Conservation (phyloP, 2,113 vertebrate species). For the Oncorhynchus gorbuscha region DNA sequence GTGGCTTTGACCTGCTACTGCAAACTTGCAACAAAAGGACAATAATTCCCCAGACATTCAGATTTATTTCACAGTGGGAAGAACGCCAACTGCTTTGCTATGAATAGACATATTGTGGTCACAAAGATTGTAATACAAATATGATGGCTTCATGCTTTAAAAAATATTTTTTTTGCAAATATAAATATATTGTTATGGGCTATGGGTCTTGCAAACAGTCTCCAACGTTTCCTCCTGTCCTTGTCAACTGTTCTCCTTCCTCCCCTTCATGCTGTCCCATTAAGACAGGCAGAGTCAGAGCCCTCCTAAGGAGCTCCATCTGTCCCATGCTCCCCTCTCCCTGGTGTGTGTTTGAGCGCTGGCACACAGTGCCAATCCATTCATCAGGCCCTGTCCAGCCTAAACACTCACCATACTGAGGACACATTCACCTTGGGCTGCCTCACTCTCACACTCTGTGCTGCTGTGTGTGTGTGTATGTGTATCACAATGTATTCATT, state of each 20-base stretch:
- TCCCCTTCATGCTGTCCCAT: background rate
- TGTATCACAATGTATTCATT: background rate
- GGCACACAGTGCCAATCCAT: background rate
- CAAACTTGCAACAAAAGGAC: background rate
- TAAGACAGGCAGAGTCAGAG: background rate
- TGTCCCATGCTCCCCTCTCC: constrained; percentile 9
- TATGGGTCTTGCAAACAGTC: too few relatives aligned
- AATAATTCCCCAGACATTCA: background rate
- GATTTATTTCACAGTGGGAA: too few relatives aligned
- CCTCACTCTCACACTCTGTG: background rate
- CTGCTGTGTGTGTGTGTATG: background rate
- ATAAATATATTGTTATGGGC: too few relatives aligned
- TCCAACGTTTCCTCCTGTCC: background rate
- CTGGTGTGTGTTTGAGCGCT: background rate
- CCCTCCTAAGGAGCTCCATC: constrained; percentile 13
- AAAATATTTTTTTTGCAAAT: background rate
- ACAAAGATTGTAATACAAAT: too few relatives aligned
- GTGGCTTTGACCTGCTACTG: background rate
- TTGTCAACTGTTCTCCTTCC: background rate
- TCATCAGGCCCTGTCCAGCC: constrained; percentile 15
- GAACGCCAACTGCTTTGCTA: background rate
- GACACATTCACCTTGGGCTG: constrained; percentile 9
- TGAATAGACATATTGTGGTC: background rate
- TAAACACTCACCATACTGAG: constrained; percentile 13
- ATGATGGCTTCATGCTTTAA: background rate